phyloP scores from a whole-genome alignment of 2,797 vertebrate genomes.

The Artibeus lituratus region DNA sequence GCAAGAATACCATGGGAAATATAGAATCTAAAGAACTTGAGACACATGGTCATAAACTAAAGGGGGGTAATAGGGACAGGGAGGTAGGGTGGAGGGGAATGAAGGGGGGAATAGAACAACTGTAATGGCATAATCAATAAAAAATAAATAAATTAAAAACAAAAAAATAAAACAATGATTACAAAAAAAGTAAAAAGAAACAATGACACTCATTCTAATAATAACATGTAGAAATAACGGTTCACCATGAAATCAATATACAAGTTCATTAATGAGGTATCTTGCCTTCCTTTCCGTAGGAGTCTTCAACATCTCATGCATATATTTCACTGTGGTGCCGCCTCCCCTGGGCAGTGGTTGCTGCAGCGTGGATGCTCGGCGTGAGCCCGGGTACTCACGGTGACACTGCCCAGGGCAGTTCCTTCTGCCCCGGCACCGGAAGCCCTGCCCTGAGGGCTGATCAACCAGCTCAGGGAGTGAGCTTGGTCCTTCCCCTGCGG shows the following conservation, averaged over 20 bases:
- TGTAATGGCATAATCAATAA: no score
- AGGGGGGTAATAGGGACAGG: no score
- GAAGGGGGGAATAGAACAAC: no score
- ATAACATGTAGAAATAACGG: background rate
- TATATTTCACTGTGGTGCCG: background rate
- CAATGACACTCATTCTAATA: background rate
- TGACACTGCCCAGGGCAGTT: no score
- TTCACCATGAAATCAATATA: background rate
- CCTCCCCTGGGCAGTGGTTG: background rate
- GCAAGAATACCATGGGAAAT: no score
- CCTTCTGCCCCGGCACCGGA: background rate
- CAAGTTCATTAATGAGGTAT: background rate
- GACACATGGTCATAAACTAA: no score
- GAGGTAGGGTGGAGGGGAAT: no score
- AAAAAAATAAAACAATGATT: no score
- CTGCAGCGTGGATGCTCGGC: rapidly evolving
- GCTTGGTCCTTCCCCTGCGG: background rate
- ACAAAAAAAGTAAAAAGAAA: background rate
- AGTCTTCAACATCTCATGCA: background rate
- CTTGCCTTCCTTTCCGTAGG: background rate
- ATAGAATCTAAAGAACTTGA: no score
- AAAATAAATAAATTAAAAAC: no score
- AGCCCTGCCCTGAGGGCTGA: background rate
- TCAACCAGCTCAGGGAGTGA: background rate
- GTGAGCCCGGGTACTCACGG: background rate